phyloP scores from a whole-genome alignment of 2,797 vertebrate species.

The Leptoclinus maculatus region DNA sequence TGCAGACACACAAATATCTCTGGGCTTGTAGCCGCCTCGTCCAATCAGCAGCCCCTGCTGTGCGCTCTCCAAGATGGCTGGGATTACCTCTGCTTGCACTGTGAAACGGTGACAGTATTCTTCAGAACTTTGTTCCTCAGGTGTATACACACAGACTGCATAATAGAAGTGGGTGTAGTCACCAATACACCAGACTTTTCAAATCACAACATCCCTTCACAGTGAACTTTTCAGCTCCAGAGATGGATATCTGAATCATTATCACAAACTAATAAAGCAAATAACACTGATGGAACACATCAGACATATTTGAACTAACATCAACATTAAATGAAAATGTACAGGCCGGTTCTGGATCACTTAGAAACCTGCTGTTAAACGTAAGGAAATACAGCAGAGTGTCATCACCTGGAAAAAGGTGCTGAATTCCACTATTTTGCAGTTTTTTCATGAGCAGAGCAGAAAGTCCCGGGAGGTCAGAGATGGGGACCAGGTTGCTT shows the following conservation, averaged over 20 bases:
- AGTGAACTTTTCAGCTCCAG: background rate
- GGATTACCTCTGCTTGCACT: constrained; percentile 96
- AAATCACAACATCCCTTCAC: background rate
- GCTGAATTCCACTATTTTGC: constrained; percentile 84
- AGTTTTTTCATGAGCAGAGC: constrained; percentile 85
- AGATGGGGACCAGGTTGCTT: constrained; percentile 83
- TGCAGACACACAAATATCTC: constrained; percentile 94
- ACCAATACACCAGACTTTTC: background rate
- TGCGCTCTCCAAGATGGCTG: constrained; percentile 87
- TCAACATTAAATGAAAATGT: background rate
- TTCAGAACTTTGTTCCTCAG: background rate
- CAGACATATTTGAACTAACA: background rate
- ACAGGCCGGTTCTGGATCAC: background rate
- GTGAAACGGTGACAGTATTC: background rate
- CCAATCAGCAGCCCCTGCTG: constrained; percentile 86
- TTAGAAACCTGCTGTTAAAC: background rate
- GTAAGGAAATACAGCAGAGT: background rate
- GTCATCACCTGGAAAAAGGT: constrained; percentile 91
- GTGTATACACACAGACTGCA: background rate
- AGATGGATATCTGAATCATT: background rate
- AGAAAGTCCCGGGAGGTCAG: constrained; percentile 83
- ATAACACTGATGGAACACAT: background rate
- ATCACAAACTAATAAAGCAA: background rate
- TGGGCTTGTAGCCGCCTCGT: constrained; percentile 89
- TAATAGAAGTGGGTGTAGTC: too few relatives aligned